These are phyloP conservation scores for Agrypnia vestita DNA, from an alignment of 1,140 invertebrate genomes.

Conservation along the genomic window DNA sequence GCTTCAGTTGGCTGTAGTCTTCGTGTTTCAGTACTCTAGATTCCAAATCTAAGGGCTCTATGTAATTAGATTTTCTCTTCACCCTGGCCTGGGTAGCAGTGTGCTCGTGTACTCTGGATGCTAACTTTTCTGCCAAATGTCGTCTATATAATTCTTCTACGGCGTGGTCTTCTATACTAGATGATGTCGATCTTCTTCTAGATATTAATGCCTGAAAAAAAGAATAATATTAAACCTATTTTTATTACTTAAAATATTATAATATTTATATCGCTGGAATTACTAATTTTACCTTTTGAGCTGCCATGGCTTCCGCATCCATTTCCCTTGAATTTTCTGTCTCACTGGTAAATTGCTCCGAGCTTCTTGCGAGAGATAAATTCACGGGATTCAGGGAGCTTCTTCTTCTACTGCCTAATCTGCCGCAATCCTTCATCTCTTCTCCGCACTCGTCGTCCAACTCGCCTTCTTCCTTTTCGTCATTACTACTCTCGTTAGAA, in stretches of 20 bases:
- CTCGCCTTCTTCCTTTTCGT: constrained; percentile 67
- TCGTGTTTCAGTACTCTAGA: constrained; percentile 73
- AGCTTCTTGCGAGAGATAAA: constrained; percentile 75
- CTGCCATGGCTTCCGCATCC: constrained; percentile 56
- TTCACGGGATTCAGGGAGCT: constrained; percentile 82
- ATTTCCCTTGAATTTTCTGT: constrained; percentile 64
- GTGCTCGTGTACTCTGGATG: constrained; percentile 71
- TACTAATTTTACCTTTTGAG: constrained; percentile 50
- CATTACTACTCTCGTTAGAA: constrained; percentile 73
- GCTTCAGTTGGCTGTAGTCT: constrained; percentile 74
- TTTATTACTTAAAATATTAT: not conserved
- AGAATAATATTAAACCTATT: not conserved
- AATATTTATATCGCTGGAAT: not conserved
- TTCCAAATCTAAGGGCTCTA: constrained; percentile 77
- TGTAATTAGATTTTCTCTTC: constrained; percentile 78
- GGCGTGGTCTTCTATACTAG: constrained; percentile 70
- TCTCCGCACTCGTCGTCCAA: constrained; percentile 73
- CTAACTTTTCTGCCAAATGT: constrained; percentile 73
- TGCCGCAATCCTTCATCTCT: constrained; percentile 73
- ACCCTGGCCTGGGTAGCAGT: constrained; percentile 69
- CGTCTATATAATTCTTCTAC: constrained; percentile 69
- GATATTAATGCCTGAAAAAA: constrained; percentile 65
- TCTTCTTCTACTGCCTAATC: constrained; percentile 72
- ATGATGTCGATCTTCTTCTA: constrained; percentile 71
- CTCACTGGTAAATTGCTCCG: constrained; percentile 60